Evolutionary conservation across 2,113 vertebrate genomes (phyloP).

Genomic region (Cinclus cinclus): DNA sequence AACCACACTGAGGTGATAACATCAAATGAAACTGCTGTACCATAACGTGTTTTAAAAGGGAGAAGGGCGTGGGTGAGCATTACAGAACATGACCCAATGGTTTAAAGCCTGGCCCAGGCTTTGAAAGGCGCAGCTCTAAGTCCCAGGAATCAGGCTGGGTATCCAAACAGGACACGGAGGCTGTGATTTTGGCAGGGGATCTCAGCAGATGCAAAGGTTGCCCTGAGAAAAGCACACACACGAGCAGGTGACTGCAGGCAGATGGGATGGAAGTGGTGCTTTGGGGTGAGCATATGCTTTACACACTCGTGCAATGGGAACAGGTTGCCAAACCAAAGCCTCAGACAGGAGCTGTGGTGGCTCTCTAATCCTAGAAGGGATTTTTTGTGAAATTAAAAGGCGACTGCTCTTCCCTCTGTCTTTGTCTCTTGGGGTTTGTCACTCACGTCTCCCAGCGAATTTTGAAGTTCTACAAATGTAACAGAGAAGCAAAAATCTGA

Average conservation of each 20-base stretch:
- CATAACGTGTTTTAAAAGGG: not conserved
- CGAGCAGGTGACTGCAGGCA: not conserved
- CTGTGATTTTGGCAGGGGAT: not conserved
- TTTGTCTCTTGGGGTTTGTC: not conserved
- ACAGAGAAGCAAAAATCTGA: not conserved
- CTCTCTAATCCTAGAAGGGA: not conserved
- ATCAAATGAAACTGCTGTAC: slow-evolving; percentile 7
- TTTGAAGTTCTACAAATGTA: not conserved
- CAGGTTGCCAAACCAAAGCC: not conserved
- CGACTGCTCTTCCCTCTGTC: not conserved
- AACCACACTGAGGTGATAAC: not conserved
- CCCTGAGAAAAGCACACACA: not conserved
- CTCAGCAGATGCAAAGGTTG: slow-evolving; percentile 21
- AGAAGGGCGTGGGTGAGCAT: not conserved
- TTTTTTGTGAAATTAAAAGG: not conserved
- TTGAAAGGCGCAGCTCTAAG: not conserved
- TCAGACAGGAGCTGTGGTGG: not conserved
- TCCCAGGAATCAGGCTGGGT: not conserved
- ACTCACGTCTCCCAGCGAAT: not conserved
- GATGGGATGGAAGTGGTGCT: slow-evolving; percentile 35
- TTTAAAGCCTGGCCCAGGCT: not conserved
- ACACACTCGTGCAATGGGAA: not conserved
- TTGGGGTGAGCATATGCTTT: slow-evolving; percentile 12
- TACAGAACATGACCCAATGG: not conserved
- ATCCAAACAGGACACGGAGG: not conserved